Conservation (phyloP, 2,888 invertebrate species). For the Thysanoteuthis rhombus region DNA sequence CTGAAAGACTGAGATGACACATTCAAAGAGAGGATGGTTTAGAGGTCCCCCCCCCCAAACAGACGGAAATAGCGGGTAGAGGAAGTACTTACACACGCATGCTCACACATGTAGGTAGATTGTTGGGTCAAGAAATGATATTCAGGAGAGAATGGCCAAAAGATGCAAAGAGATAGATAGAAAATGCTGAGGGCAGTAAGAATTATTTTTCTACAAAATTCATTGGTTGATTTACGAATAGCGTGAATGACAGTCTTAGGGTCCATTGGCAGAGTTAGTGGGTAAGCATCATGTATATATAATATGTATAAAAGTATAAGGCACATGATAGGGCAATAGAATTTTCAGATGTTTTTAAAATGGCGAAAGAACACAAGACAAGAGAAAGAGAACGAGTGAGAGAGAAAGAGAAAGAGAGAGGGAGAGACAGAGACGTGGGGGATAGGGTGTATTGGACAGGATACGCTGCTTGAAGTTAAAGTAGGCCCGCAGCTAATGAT, state of each 20-base stretch:
- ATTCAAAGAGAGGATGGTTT: no score
- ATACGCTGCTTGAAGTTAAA: background rate
- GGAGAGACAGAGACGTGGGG: background rate
- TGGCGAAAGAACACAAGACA: background rate
- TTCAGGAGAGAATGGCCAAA: no score
- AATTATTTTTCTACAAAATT: background rate
- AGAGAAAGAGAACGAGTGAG: background rate
- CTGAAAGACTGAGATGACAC: no score
- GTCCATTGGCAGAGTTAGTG: background rate
- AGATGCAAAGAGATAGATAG: no score
- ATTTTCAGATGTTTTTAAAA: background rate
- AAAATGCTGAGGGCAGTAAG: no score
- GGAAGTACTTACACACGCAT: background rate
- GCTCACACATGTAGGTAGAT: background rate
- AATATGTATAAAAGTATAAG: background rate
- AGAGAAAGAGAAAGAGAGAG: background rate
- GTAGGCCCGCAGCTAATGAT: background rate
- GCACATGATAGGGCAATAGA: background rate
- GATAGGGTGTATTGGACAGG: background rate
- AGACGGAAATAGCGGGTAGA: no score
- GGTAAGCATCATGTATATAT: background rate
- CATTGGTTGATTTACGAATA: background rate
- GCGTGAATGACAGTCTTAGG: background rate
- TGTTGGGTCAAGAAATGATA: no score
- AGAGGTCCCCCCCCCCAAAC: no score